Evolutionary conservation across 2,797 vertebrate genomes (phyloP), one percentile per base, ranked within the genome.

Genomic region (Neostethus bicornis): DNA sequence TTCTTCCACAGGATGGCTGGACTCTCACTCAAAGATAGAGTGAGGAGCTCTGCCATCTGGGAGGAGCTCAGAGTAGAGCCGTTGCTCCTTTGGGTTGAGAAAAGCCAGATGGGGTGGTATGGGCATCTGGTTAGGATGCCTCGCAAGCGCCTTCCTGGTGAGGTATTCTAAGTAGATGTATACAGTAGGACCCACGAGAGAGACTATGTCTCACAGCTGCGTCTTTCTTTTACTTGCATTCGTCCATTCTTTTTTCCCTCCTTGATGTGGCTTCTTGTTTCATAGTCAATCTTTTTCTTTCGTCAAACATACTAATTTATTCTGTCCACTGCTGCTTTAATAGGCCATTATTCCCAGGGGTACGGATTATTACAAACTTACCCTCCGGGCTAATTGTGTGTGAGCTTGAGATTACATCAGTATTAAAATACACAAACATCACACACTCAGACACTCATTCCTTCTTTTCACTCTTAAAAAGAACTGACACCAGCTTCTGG

Each of bases 321-420:
- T 85, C 79, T 80, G 72, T 75, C 79, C 85, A 79, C 80, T 80
- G 77, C 71, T 78, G 70, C 79, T 85, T 72, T 85, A 89, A 84
- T 83, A 87, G 77, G 75, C 85, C 83, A 90, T 85, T 86, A 90
- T 80, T 70, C 85, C 79, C 85, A 83, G 75, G 79, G 85, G 78
- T 88, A 75, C 72, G 83, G 84, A 85, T 86, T 89, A 87, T 87
- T 85, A 87, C 77, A 65, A 78, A 78, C 69, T 89, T 85, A 89
- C 82, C 89, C 89, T 85, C 63, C 51, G 77, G 87, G 87, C 89
- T 91, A 90, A 90, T 90, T 88, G 85, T 67, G 77, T 76, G 79
- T 80, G 79, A 85, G 85, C 81, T 78, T 80, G 70, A 48, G 73
- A 86, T 85, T 75, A 84, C 79, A 84, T 88, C 83, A 84, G 65